These are phyloP conservation scores for Apteryx owenii DNA, from an alignment of 2,113 vertebrate species.

Conservation along the genomic window DNA sequence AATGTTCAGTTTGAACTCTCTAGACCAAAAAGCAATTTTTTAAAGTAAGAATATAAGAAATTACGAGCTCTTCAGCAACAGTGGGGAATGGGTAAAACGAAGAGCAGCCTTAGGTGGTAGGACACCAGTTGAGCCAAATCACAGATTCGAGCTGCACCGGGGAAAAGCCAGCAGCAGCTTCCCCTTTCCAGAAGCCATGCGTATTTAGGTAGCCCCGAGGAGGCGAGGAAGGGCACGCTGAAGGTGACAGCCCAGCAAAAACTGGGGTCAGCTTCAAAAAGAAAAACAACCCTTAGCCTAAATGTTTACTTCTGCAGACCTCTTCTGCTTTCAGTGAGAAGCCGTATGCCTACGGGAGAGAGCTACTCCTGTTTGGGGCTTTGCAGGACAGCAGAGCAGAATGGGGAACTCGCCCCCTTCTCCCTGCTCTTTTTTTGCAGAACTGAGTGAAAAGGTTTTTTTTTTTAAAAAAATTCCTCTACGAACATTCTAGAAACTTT, in stretches of 20 bases:
- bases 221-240: no score
- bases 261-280: background rate
- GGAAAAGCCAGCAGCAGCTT: background rate
- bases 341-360: no score
- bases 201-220: background rate
- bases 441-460: background rate
- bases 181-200: background rate
- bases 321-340: background rate
- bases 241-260: background rate
- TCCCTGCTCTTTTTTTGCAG: background rate
- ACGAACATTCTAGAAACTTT: background rate
- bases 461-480: background rate
- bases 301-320: background rate
- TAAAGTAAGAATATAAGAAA: background rate
- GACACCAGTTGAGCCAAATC: background rate
- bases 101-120: background rate
- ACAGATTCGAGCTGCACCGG: background rate
- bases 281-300: background rate
- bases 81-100: background rate
- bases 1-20: fast-evolving
- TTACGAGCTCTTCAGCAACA: background rate
- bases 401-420: no score
- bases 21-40: background rate
- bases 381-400: background rate
- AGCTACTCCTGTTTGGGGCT: background rate